Evolutionary conservation across 2,888 invertebrate species (phyloP).

Genomic region (Plagiodera versicolora): DNA sequence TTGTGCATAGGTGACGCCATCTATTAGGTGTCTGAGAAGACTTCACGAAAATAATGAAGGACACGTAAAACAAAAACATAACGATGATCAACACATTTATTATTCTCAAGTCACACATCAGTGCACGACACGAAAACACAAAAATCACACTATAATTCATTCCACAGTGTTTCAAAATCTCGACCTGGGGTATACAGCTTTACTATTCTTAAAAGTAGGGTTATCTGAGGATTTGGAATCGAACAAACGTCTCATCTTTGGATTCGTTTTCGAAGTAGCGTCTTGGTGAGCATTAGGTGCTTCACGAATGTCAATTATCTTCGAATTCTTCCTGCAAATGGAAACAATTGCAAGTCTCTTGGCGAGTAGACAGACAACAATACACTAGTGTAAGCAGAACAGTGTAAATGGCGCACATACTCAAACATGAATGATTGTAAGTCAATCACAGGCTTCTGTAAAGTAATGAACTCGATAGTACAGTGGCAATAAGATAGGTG

Average conservation of each 20-base stretch:
- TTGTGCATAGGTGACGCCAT: too few relatives aligned
- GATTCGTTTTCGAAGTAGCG: not conserved
- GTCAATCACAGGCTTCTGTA: too few relatives aligned
- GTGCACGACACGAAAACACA: not conserved
- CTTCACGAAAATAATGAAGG: too few relatives aligned
- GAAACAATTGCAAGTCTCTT: too few relatives aligned
- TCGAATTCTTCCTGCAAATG: conserved; percentile 36
- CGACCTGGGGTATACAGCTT: conserved; percentile 7
- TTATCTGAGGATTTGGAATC: conserved; percentile 12
- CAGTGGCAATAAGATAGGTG: too few relatives aligned
- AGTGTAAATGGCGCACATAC: too few relatives aligned
- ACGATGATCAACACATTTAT: not conserved
- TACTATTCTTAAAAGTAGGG: not conserved
- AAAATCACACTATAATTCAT: not conserved
- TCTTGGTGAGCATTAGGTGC: conserved; percentile 41
- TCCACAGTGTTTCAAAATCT: conserved; percentile 22
- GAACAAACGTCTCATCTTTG: conserved; percentile 9
- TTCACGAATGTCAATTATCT: conserved; percentile 65
- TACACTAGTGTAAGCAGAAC: too few relatives aligned
- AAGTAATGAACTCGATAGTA: too few relatives aligned
- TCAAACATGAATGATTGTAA: too few relatives aligned
- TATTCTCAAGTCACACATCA: not conserved
- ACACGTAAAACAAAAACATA: too few relatives aligned
- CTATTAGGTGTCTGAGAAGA: too few relatives aligned
- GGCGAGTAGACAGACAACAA: not conserved